Percentiles rank a stretch among this genome's conserved stretches.
These are phyloP conservation scores for Syrphus vitripennis DNA, from an alignment of 2,888 invertebrate genomes.

Conservation along the genomic window DNA sequence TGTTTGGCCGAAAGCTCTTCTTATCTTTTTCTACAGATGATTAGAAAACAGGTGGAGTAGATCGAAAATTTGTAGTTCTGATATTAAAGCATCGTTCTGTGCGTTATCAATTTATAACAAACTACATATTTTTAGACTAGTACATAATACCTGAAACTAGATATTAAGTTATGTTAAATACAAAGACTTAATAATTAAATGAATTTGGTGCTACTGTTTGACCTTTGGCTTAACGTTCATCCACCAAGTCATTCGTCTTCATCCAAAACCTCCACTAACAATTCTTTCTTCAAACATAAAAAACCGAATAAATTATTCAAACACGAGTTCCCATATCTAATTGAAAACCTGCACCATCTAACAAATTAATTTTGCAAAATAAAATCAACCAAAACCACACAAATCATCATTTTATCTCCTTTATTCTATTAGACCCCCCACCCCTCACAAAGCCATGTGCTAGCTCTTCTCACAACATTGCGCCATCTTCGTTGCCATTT, in stretches of 20 bases:
- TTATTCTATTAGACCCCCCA: background rate
- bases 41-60: too few species aligned
- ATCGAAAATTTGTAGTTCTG: too few species aligned
- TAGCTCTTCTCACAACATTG: background rate
- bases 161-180: background rate
- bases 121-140: too few species aligned
- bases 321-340: slow-evolving; percentile 18
- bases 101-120: too few species aligned
- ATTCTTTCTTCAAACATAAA: background rate
- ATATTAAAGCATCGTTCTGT: too few species aligned
- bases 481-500: background rate
- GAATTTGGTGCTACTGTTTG: background rate
- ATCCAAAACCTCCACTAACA: background rate
- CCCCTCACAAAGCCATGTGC: too few species aligned
- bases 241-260: background rate
- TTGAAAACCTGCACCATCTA: slow-evolving; percentile 16
- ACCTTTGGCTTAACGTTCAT: background rate
- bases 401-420: slow-evolving; percentile 27
- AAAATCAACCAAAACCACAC: slow-evolving; percentile 20
- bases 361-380: background rate
- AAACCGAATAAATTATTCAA: background rate
- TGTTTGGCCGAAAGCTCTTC: too few species aligned
- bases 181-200: background rate
- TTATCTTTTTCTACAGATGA: too few species aligned
- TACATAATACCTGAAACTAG: too few species aligned